Conservation (phyloP, 64 coral and sea anemone species). For the Platygyra sinensis region DNA sequence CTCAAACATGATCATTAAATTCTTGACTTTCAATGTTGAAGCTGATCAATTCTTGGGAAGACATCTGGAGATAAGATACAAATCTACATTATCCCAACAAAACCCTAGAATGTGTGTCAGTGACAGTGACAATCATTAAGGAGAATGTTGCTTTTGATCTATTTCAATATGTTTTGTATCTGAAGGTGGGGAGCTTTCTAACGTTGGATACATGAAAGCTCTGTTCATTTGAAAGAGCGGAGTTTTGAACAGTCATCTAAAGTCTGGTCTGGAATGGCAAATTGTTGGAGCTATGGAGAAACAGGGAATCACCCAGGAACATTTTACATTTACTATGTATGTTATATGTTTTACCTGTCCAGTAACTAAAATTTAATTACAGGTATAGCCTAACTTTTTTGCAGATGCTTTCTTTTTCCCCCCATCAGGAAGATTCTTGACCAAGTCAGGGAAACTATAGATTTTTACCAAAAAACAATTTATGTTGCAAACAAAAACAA, state of each 20-base stretch:
- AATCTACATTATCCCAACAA: no score
- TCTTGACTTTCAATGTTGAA: no score
- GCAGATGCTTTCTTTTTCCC: background rate
- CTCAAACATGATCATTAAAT: no score
- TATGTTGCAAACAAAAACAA: no score
- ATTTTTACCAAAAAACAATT: no score
- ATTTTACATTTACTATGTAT: conserved; percentile 53
- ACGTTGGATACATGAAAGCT: conserved; percentile 73
- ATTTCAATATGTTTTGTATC: background rate
- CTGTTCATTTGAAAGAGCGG: conserved; percentile 57
- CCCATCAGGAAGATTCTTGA: no score
- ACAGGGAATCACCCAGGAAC: conserved; percentile 56
- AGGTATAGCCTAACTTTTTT: no score
- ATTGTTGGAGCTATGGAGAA: conserved; percentile 71
- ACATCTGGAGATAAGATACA: no score
- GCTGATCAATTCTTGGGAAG: no score
- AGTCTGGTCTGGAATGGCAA: conserved; percentile 78
- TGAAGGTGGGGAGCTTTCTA: conserved; percentile 64
- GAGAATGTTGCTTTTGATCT: background rate
- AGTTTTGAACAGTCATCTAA: conserved; percentile 86
- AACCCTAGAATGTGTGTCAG: no score
- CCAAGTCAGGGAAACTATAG: no score
- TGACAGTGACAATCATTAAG: background rate
- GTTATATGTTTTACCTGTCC: background rate
- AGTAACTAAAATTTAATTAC: no score